Conservation (phyloP, 2,888 invertebrate genomes). For the Tetragonula carbonaria region DNA sequence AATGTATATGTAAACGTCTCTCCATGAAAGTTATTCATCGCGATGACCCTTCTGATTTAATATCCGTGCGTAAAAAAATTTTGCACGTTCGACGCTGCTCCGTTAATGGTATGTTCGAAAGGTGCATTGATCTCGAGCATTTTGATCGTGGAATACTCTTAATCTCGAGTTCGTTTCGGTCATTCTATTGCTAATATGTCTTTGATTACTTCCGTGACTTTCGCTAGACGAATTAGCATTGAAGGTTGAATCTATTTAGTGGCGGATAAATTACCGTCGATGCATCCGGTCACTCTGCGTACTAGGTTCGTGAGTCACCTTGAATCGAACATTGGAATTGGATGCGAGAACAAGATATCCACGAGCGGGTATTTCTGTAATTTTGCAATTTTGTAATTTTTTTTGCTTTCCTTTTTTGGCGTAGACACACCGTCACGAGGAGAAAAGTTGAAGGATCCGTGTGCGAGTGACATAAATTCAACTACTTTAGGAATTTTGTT, state of each 20-base stretch:
- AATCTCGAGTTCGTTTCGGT: constrained; percentile 21
- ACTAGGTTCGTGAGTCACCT: constrained; percentile 54
- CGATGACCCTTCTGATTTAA: constrained; percentile 14
- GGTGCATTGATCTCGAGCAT: constrained; percentile 46
- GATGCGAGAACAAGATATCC: constrained; percentile 33
- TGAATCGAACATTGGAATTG: constrained; percentile 59
- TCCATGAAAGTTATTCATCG: constrained; percentile 35
- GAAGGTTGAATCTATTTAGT: constrained; percentile 66
- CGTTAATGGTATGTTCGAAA: constrained; percentile 42
- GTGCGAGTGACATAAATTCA: neutral
- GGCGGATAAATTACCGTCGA: constrained; percentile 60
- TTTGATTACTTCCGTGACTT: constrained; percentile 56
- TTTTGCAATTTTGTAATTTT: neutral
- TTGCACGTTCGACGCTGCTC: constrained; percentile 43
- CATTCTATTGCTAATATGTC: constrained; percentile 21
- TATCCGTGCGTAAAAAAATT: constrained; percentile 13
- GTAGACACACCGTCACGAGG: too few species aligned
- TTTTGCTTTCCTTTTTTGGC: neutral
- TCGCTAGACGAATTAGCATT: constrained; percentile 63
- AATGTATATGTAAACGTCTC: neutral
- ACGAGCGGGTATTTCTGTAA: constrained; percentile 9
- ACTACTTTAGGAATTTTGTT: neutral
- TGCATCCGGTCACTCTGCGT: constrained; percentile 63
- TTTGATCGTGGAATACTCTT: constrained; percentile 10
- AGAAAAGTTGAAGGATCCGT: neutral